Evolutionary conservation across 2,888 invertebrate genomes (phyloP).

Genomic region (Acanthosoma haemorrhoidale): DNA sequence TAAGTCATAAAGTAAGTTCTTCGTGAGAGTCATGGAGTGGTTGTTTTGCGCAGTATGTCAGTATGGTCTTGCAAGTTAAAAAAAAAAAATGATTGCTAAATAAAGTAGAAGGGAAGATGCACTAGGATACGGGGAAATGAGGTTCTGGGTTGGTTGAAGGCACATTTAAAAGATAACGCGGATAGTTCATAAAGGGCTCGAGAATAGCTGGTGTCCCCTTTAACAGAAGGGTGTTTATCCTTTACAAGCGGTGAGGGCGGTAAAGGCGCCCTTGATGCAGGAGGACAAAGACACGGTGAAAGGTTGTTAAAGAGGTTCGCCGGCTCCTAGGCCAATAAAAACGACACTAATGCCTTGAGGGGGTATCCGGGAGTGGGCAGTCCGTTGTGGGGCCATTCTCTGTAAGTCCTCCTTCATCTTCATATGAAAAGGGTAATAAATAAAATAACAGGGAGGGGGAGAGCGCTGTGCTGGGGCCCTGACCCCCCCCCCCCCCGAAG

Average conservation of each 20-base stretch:
- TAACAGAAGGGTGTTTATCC: slow-evolving; percentile 8
- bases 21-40: no score
- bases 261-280: background rate
- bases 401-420: slow-evolving; percentile 21
- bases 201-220: slow-evolving; percentile 1
- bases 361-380: background rate
- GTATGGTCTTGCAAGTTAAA: no score
- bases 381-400: background rate
- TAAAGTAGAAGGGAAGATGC: background rate
- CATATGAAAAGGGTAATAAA: slow-evolving; percentile 30
- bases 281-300: background rate
- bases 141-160: background rate
- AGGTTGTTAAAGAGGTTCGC: slow-evolving; percentile 12
- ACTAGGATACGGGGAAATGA: background rate
- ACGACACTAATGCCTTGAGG: slow-evolving; percentile 23
- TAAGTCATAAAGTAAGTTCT: no score
- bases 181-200: slow-evolving; percentile 19
- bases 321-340: slow-evolving; percentile 19
- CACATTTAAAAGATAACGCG: slow-evolving; percentile 17
- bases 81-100: background rate
- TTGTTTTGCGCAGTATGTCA: no score
- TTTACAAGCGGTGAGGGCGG: background rate
- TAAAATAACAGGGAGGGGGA: slow-evolving; percentile 23
- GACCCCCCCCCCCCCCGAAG: background rate
- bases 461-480: background rate